A percentile compares a stretch with the other conserved stretches of the same genome.
These are phyloP conservation scores for Cyrtodaria siliqua DNA, from an alignment of 2,888 invertebrate genomes.

Conservation along the genomic window DNA sequence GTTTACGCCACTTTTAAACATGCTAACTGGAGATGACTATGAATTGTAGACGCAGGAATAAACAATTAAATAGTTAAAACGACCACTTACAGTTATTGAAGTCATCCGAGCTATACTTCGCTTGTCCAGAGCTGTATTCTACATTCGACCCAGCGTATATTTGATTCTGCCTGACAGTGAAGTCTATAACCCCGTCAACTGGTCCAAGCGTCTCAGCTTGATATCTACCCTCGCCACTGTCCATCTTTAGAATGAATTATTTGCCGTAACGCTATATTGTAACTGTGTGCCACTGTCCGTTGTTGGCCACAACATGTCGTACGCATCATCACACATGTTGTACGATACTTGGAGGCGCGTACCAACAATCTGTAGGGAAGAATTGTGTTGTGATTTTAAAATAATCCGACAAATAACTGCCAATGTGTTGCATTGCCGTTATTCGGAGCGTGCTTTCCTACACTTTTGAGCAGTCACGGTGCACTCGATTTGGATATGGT, in stretches of 20 bases:
- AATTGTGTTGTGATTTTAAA: too few relatives aligned
- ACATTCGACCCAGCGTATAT: constrained; percentile 64
- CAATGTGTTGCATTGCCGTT: too few relatives aligned
- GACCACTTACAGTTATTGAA: constrained; percentile 35
- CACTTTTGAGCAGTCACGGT: too few relatives aligned
- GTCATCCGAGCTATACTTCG: constrained; percentile 28
- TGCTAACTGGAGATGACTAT: too few relatives aligned
- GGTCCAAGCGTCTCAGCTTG: constrained; percentile 87
- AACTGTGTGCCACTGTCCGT: constrained; percentile 95
- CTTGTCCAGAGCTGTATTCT: constrained; percentile 20
- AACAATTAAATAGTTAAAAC: too few relatives aligned
- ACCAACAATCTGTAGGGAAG: constrained; percentile 95
- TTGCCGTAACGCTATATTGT: constrained; percentile 91
- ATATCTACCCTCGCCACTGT: constrained; percentile 94
- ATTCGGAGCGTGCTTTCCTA: too few relatives aligned
- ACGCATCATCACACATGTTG: constrained; percentile 95
- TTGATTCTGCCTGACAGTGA: constrained; percentile 47
- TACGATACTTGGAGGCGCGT: constrained; percentile 95
- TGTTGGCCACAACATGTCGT: constrained; percentile 93
- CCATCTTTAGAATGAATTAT: constrained; percentile 95
- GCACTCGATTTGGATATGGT: too few relatives aligned
- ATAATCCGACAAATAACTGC: too few relatives aligned
- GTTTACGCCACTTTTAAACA: too few relatives aligned
- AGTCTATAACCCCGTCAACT: constrained; percentile 37
- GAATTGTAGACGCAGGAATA: too few relatives aligned